phyloP scores from a whole-genome alignment of 2,113 vertebrate species.

The Boulengeromyrus knoepffleri region DNA sequence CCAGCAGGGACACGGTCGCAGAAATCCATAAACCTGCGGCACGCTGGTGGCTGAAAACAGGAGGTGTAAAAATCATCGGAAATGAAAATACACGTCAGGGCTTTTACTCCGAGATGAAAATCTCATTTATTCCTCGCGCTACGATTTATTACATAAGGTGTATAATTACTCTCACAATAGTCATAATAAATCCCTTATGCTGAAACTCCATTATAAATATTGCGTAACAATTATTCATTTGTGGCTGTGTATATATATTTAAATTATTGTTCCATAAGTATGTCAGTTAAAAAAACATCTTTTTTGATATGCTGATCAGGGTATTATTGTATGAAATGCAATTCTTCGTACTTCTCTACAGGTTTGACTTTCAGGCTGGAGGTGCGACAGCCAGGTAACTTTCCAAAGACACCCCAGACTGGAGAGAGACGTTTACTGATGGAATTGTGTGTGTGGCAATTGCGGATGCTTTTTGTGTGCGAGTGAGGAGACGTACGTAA shows the following conservation, averaged over 20 bases:
- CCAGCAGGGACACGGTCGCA: not conserved
- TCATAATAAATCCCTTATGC: not conserved
- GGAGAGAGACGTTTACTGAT: not conserved
- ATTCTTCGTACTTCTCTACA: not conserved
- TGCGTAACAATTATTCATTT: not conserved
- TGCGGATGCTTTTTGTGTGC: not conserved
- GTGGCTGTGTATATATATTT: not conserved
- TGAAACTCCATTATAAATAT: not conserved
- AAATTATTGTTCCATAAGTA: not conserved
- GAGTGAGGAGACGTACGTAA: not conserved
- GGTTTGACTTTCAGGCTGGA: not conserved
- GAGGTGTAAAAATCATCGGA: not conserved
- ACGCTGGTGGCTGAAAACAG: not conserved
- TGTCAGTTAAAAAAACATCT: not conserved
- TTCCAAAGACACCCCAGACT: not conserved
- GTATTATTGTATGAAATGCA: not conserved
- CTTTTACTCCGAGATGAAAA: not conserved
- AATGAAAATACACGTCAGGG: not conserved
- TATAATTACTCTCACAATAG: not conserved
- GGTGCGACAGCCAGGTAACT: not conserved
- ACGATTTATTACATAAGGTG: not conserved
- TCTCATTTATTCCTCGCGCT: not conserved
- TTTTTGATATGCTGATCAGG: not conserved
- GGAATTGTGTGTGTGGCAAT: not conserved
- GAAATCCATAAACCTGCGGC: not conserved